Conservation (phyloP, 2,797 vertebrate genomes). For the Hydrocynus forskahlii region DNA sequence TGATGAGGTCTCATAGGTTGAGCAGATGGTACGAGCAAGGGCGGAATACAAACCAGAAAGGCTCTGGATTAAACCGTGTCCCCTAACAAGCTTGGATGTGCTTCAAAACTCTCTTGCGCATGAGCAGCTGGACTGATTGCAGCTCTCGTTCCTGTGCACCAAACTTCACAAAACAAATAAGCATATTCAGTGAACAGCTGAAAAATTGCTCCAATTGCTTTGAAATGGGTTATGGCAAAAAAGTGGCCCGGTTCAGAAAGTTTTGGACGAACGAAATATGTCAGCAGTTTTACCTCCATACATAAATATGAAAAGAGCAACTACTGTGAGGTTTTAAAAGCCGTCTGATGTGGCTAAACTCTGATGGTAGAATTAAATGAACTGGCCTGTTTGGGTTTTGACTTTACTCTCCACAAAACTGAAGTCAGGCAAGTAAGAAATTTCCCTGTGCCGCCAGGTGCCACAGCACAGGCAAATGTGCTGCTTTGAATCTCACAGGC, state of each 20-base stretch:
- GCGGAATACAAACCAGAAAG: background rate
- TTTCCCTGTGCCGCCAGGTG: background rate
- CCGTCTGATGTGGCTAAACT: background rate
- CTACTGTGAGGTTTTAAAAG: background rate
- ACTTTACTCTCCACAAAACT: background rate
- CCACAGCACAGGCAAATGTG: constrained; percentile 5
- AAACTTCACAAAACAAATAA: constrained; percentile 1
- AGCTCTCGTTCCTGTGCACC: background rate
- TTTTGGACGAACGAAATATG: background rate
- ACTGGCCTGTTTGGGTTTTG: background rate
- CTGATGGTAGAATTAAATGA: background rate
- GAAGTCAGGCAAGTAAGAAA: background rate
- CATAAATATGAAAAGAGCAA: background rate
- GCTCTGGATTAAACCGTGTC: background rate
- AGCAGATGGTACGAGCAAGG: constrained; percentile 3
- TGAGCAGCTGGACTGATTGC: constrained; percentile 6
- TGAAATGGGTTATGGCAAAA: background rate
- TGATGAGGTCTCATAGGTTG: background rate
- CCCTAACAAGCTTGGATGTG: constrained; percentile 1
- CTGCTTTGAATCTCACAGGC: constrained; percentile 36
- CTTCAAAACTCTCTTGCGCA: background rate
- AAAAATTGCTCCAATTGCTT: background rate
- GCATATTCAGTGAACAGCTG: no score
- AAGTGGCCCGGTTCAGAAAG: background rate
- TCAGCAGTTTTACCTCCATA: constrained; percentile 14